phyloP scores from a whole-genome alignment of 2,113 vertebrate genomes.

The Hiodon tergisus region DNA sequence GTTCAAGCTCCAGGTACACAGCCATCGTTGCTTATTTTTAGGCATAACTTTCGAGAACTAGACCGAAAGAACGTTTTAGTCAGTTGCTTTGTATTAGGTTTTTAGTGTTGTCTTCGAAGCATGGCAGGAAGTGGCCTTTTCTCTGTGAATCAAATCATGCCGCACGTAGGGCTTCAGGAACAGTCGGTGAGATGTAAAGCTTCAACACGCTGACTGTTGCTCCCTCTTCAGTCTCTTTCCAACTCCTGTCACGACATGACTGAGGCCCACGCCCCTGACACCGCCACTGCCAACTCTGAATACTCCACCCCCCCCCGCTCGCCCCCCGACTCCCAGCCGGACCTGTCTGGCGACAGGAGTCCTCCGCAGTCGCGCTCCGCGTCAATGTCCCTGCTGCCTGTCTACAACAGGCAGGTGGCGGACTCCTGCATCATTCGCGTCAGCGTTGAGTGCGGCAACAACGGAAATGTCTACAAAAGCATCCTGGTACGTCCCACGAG shows the following conservation, averaged over 20 bases:
- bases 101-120: neutral
- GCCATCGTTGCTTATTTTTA: neutral
- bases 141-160: neutral
- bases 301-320: slow-evolving; percentile 26
- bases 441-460: slow-evolving; percentile 63
- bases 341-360: slow-evolving; percentile 10
- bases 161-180: neutral
- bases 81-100: neutral
- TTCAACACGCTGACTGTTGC: neutral
- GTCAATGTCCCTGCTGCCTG: slow-evolving; percentile 56
- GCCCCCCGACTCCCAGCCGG: slow-evolving; percentile 29
- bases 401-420: slow-evolving; percentile 58
- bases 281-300: slow-evolving; percentile 37
- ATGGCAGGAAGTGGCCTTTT: neutral
- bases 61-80: too few species aligned
- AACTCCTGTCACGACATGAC: slow-evolving; percentile 61
- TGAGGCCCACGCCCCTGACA: slow-evolving; percentile 53
- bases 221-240: slow-evolving; percentile 43
- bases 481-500: slow-evolving; percentile 66
- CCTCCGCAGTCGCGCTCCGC: slow-evolving; percentile 54
- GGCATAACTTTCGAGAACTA: too few species aligned
- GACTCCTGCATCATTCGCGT: slow-evolving; percentile 73
- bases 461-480: slow-evolving; percentile 79
- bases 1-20: slow-evolving; percentile 53
- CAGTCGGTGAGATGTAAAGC: neutral